Conservation (phyloP, 1,140 invertebrate species). For the Physella acuta region DNA sequence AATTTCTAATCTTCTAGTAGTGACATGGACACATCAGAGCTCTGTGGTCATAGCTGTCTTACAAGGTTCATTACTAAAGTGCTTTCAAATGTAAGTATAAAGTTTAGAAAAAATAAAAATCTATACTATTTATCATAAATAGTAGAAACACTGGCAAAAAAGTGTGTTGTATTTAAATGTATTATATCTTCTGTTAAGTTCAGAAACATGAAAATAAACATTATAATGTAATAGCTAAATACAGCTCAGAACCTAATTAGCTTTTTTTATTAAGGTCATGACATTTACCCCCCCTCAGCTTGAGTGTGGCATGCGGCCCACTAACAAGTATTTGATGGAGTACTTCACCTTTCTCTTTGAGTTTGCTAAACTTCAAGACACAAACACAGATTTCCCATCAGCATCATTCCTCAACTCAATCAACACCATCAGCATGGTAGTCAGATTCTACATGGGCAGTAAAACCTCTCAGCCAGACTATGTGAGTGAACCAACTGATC, state of each 20-base stretch:
- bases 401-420: constrained; percentile 75
- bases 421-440: constrained; percentile 84
- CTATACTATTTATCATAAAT: too few relatives aligned
- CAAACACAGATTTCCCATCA: constrained; percentile 59
- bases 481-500: constrained; percentile 53
- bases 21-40: constrained; percentile 64
- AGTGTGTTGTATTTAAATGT: too few relatives aligned
- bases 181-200: too few relatives aligned
- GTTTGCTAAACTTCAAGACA: constrained; percentile 92
- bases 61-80: constrained; percentile 88
- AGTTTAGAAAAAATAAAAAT: too few relatives aligned
- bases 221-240: too few relatives aligned
- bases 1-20: constrained; percentile 51
- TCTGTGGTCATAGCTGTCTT: constrained; percentile 84
- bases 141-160: too few relatives aligned
- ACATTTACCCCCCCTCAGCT: too few relatives aligned
- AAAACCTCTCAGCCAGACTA: constrained; percentile 46
- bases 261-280: too few relatives aligned
- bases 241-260: too few relatives aligned
- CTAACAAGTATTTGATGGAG: constrained; percentile 76
- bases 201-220: too few relatives aligned
- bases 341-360: constrained; percentile 90
- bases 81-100: constrained; percentile 73
- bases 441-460: constrained; percentile 79
- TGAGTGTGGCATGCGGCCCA: constrained; percentile 77